These are phyloP conservation scores for Ethmia dodecea DNA, from an alignment of 2,888 invertebrate species.

Conservation along the genomic window DNA sequence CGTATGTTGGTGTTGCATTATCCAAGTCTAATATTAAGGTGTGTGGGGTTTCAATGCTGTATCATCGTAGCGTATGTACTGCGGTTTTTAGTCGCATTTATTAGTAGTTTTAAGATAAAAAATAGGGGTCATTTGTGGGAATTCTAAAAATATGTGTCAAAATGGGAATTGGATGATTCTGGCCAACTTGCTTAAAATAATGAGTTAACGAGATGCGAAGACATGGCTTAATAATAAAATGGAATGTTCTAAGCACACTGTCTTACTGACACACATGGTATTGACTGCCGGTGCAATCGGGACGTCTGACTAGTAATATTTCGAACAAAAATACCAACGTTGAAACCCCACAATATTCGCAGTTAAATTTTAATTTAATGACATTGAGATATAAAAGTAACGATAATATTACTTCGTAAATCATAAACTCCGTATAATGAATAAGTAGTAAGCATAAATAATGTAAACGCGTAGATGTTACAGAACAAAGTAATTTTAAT, in stretches of 20 bases:
- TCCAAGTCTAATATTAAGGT: conserved; percentile 36
- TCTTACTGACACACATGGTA: too few species aligned
- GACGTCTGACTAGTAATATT: too few species aligned
- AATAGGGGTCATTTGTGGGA: too few species aligned
- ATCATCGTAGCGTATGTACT: too few species aligned
- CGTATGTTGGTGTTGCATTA: conserved; percentile 51
- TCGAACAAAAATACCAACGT: too few species aligned
- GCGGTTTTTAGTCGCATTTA: too few species aligned
- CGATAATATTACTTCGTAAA: conserved; percentile 31
- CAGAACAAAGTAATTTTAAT: conserved; percentile 21
- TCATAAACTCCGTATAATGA: conserved; percentile 31
- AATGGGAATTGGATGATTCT: too few species aligned
- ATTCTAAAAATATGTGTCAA: too few species aligned
- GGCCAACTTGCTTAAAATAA: not conserved
- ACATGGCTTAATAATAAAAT: not conserved
- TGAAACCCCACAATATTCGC: conserved; percentile 9
- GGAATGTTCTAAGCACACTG: too few species aligned
- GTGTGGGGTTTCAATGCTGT: conserved; percentile 29
- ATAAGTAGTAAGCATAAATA: conserved; percentile 66
- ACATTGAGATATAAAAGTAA: conserved; percentile 30
- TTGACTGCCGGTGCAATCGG: too few species aligned
- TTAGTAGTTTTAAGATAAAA: too few species aligned
- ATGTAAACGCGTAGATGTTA: conserved; percentile 46
- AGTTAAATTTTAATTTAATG: conserved; percentile 30
- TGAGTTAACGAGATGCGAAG: not conserved